These are phyloP conservation scores for Archivesica marissinica DNA, from an alignment of 1,140 invertebrate species.

Conservation along the genomic window DNA sequence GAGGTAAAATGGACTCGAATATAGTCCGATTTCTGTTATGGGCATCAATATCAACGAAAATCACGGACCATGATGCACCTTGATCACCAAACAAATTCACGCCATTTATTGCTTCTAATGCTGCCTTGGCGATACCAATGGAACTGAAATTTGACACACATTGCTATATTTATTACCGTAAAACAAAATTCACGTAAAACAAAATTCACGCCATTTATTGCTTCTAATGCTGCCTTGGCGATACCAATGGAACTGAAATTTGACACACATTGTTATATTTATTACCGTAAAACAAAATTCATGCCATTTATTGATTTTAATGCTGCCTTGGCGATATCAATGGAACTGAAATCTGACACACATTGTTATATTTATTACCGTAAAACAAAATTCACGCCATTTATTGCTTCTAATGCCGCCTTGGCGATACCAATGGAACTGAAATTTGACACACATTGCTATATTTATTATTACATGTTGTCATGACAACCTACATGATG, in stretches of 20 bases:
- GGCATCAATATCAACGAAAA: constrained; percentile 99
- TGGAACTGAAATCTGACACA: too few relatives aligned
- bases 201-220: not conserved
- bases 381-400: constrained; percentile 99
- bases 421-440: constrained; percentile 96
- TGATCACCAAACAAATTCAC: constrained; percentile 99
- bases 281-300: too few relatives aligned
- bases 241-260: constrained; percentile 91
- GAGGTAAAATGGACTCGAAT: constrained; percentile 98
- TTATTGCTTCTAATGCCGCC: constrained; percentile 98
- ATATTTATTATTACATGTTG: too few relatives aligned
- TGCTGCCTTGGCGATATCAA: too few relatives aligned
- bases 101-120: constrained; percentile 99
- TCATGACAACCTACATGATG: too few relatives aligned
- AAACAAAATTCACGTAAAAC: not conserved
- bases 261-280: constrained; percentile 5
- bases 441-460: too few relatives aligned
- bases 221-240: constrained; percentile 88
- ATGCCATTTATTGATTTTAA: too few relatives aligned
- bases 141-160: constrained; percentile 84
- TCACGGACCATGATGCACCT: constrained; percentile 98
- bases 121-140: constrained; percentile 98
- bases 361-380: too few relatives aligned
- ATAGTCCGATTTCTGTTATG: constrained; percentile 99
- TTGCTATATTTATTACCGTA: too few relatives aligned